Percentiles rank a stretch among this genome's conserved stretches.
These are phyloP conservation scores for Rana temporaria DNA, from an alignment of 2,113 vertebrate species.

Conservation along the genomic window DNA sequence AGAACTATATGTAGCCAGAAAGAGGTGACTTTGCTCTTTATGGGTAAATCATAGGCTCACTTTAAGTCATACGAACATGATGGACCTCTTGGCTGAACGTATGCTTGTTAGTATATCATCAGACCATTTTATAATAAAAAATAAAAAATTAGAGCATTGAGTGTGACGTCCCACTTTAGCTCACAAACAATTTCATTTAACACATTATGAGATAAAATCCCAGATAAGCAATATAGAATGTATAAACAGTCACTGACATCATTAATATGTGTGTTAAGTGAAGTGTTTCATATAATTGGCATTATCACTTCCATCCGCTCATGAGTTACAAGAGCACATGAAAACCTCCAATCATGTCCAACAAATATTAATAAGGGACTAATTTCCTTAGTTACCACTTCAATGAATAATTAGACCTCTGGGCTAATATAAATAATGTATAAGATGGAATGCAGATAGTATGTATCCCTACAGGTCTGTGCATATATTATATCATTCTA, in stretches of 20 bases:
- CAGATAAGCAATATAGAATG: not conserved
- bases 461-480: constrained; percentile 81
- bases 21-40: no score
- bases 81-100: no score
- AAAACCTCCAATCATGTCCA: constrained; percentile 67
- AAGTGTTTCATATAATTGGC: constrained; percentile 26
- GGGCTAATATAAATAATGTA: constrained; percentile 93
- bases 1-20: no score
- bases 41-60: no score
- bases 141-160: no score
- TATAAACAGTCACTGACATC: not conserved
- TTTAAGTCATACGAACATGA: no score
- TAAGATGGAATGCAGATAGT: constrained; percentile 84
- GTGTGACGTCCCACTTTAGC: no score
- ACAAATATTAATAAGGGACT: constrained; percentile 93
- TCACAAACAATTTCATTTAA: no score
- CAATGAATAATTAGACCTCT: constrained; percentile 90
- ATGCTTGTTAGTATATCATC: no score
- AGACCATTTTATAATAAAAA: no score
- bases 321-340: constrained; percentile 42
- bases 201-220: no score
- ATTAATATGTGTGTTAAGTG: constrained; percentile 1
- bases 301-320: constrained; percentile 30
- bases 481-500: constrained; percentile 87
- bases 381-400: constrained; percentile 92